A percentile compares a stretch with the other conserved stretches of the same genome.
These are phyloP conservation scores for Glyptemys insculpta DNA, from an alignment of 2,797 vertebrate species.

Conservation along the genomic window DNA sequence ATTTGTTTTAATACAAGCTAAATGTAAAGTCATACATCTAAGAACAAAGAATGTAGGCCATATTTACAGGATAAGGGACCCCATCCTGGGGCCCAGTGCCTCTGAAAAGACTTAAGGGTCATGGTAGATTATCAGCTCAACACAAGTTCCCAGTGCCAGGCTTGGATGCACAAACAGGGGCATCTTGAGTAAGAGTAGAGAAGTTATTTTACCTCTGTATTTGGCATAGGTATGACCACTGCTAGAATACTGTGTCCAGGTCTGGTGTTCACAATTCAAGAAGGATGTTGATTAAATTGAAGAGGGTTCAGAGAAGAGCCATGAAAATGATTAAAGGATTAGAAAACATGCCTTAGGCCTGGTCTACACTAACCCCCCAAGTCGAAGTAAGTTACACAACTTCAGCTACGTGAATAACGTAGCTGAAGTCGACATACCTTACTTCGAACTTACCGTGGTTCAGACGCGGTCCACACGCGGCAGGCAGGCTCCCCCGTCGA, in stretches of 20 bases:
- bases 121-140: not conserved
- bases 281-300: not conserved
- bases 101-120: not conserved
- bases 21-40: not conserved
- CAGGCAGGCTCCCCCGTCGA: no score
- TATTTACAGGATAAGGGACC: not conserved
- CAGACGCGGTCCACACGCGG: no score
- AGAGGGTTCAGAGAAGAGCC: not conserved
- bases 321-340: not conserved
- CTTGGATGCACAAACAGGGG: not conserved
- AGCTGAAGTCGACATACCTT: no score
- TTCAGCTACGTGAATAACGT: no score
- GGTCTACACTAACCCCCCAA: no score
- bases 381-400: no score
- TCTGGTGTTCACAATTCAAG: not conserved
- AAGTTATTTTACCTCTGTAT: not conserved
- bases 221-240: no score
- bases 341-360: not conserved
- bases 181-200: not conserved
- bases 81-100: not conserved
- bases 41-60: not conserved
- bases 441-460: no score
- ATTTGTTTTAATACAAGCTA: not conserved
- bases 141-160: not conserved
- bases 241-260: no score